These are phyloP conservation scores for Hystrix cristata DNA, from an alignment of 2,113 vertebrate species.

Conservation along the genomic window DNA sequence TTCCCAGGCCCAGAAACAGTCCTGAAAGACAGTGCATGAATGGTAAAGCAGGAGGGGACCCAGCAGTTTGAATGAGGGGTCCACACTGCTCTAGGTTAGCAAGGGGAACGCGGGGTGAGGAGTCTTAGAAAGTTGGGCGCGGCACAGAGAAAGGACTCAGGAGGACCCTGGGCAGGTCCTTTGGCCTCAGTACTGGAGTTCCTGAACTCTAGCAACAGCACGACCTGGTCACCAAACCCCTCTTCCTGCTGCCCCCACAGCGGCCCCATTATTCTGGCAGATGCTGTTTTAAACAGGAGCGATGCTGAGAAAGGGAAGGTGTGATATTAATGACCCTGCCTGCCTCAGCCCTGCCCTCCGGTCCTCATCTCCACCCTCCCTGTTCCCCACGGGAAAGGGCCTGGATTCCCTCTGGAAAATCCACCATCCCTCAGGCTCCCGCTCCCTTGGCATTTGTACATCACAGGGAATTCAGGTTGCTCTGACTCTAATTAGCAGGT, in stretches of 20 bases:
- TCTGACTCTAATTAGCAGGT: slow-evolving; percentile 81
- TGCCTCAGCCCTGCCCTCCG: neutral
- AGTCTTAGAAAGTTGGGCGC: neutral
- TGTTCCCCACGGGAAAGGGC: neutral
- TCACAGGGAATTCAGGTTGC: slow-evolving; percentile 69
- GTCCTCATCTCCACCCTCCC: neutral
- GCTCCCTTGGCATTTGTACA: slow-evolving; percentile 54
- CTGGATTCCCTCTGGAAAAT: neutral
- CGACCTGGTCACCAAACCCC: neutral
- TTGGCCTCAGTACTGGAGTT: neutral
- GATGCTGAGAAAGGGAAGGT: neutral
- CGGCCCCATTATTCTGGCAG: neutral
- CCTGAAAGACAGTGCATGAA: neutral
- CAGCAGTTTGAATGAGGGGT: neutral
- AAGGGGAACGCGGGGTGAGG: neutral
- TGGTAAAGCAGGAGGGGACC: neutral
- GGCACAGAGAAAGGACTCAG: neutral
- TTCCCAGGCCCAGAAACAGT: neutral
- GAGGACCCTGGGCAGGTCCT: neutral
- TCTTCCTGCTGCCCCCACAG: neutral
- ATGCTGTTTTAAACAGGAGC: neutral
- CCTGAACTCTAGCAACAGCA: neutral
- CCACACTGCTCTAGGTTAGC: neutral
- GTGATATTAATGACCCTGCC: neutral
- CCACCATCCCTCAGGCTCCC: neutral